Percentiles rank a stretch among this genome's conserved stretches.
phyloP scores from a whole-genome alignment of 2,888 invertebrate species.

The Marasmarcha lunaedactyla region DNA sequence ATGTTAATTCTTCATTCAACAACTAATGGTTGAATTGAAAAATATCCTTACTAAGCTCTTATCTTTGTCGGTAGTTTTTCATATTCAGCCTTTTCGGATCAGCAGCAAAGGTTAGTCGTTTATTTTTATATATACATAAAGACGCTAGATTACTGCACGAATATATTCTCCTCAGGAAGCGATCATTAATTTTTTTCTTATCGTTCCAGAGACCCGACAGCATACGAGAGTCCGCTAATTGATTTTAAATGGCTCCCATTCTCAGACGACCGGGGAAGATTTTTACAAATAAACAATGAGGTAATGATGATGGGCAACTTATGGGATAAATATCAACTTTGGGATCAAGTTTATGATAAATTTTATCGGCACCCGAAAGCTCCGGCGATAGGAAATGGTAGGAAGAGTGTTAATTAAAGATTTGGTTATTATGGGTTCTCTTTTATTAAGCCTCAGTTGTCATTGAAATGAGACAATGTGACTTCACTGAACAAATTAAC shows the following conservation, averaged over 20 bases:
- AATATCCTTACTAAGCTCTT: too few species aligned
- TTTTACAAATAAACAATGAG: conserved; percentile 37
- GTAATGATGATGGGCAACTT: conserved; percentile 33
- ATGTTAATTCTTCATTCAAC: too few species aligned
- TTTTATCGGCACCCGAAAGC: conserved; percentile 40
- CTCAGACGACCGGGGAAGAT: conserved; percentile 31
- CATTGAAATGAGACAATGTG: too few species aligned
- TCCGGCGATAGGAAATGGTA: conserved; percentile 8
- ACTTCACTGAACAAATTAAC: too few species aligned
- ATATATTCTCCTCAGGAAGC: neutral
- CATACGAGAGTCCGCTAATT: conserved; percentile 38
- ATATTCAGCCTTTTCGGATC: too few species aligned
- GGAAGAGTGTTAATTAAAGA: conserved; percentile 4
- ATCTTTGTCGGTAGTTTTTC: too few species aligned
- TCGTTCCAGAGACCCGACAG: conserved; percentile 47
- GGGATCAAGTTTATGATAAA: conserved; percentile 44
- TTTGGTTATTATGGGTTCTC: conserved; percentile 1
- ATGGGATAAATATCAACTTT: conserved; percentile 36
- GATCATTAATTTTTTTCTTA: conserved; percentile 2
- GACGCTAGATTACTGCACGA: too few species aligned
- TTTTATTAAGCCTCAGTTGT: too few species aligned
- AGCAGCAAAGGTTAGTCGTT: too few species aligned
- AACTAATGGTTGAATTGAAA: too few species aligned
- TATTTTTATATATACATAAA: too few species aligned
- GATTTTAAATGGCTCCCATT: conserved; percentile 40